Percentiles rank a stretch among this genome's conserved stretches.
Evolutionary conservation across 2,797 vertebrate species (phyloP).

Genomic region (Dallia pectoralis): DNA sequence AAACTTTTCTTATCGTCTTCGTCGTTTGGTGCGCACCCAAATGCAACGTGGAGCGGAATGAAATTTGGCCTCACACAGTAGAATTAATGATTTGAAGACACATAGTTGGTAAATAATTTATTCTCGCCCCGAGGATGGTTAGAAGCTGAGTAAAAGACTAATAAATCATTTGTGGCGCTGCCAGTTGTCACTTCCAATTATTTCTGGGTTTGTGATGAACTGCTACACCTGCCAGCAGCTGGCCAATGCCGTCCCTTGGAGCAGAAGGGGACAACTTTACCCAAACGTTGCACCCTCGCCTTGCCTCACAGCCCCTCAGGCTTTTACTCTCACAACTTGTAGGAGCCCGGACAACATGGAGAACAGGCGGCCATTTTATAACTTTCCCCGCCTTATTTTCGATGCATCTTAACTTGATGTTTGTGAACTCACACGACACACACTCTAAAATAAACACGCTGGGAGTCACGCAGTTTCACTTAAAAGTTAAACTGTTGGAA

Average conservation of each 20-base stretch:
- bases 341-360: background rate
- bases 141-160: slow-evolving; percentile 99
- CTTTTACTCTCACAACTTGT: slow-evolving; percentile 20
- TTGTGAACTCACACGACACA: background rate
- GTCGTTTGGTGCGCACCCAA: slow-evolving; percentile 78
- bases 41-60: slow-evolving; percentile 83
- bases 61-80: slow-evolving; percentile 89
- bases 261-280: slow-evolving; percentile 82
- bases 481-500: too few species aligned
- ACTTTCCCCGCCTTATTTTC: background rate
- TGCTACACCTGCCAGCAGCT: slow-evolving; percentile 92
- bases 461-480: too few species aligned
- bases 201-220: slow-evolving; percentile 98
- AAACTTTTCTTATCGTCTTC: slow-evolving; percentile 44
- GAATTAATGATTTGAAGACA: slow-evolving; percentile 99
- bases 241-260: slow-evolving; percentile 80
- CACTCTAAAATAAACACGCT: background rate
- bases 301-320: slow-evolving; percentile 30
- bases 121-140: slow-evolving; percentile 97
- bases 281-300: slow-evolving; percentile 76
- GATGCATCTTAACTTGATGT: background rate
- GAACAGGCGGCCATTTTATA: background rate
- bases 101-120: slow-evolving; percentile 99
- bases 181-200: slow-evolving; percentile 99
- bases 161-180: slow-evolving; percentile 99